phyloP scores from a whole-genome alignment of 2,797 vertebrate species.

The Fringilla coelebs region DNA sequence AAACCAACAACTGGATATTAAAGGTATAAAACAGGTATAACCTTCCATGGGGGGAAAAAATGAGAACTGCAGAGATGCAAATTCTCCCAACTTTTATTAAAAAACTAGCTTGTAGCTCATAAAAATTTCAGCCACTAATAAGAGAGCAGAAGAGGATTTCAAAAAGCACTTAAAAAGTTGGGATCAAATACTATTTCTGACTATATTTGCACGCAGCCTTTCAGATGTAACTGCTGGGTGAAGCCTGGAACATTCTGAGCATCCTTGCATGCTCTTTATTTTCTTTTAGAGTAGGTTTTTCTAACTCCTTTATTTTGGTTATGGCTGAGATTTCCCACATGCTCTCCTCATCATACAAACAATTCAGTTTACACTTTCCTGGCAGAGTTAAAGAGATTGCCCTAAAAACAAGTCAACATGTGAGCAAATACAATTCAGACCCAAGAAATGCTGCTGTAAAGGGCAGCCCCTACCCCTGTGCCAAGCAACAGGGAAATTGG shows the following conservation, averaged over 20 bases:
- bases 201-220: neutral
- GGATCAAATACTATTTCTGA: neutral
- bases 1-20: slow-evolving; percentile 32
- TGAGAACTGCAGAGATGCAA: neutral
- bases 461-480: neutral
- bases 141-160: neutral
- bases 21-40: slow-evolving; percentile 47
- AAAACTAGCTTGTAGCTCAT: neutral
- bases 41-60: neutral
- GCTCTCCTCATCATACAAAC: neutral
- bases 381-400: neutral
- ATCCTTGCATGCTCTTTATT: neutral
- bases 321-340: neutral
- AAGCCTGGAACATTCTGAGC: neutral
- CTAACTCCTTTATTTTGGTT: neutral
- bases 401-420: neutral
- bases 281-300: neutral
- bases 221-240: neutral
- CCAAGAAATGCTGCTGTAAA: neutral
- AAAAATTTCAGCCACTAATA: neutral
- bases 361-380: neutral
- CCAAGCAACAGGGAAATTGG: neutral
- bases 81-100: neutral
- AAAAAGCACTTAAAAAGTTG: slow-evolving; percentile 7
- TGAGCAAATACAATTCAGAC: neutral